Percentiles rank a stretch among this genome's conserved stretches.
Evolutionary conservation across 2,888 invertebrate genomes (phyloP).

Genomic region (Euplexia lucipara): DNA sequence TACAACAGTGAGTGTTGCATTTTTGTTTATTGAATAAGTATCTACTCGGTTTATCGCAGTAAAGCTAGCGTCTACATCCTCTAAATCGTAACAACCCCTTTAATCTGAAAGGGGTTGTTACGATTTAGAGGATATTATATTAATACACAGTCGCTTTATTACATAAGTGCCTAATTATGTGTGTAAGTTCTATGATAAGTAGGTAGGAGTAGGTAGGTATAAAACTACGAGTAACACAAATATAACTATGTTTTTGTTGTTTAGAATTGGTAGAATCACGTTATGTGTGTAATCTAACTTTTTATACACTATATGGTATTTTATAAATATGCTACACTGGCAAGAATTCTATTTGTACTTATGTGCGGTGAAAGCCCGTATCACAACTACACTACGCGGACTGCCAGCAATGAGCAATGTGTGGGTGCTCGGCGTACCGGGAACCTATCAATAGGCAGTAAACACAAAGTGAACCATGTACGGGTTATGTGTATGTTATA

Average conservation of each 20-base stretch:
- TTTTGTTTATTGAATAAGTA: slow-evolving; percentile 27
- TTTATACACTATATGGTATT: slow-evolving; percentile 48
- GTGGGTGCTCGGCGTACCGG: neutral
- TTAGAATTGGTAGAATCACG: slow-evolving; percentile 63
- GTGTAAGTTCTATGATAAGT: slow-evolving; percentile 32
- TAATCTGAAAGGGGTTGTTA: too few species aligned
- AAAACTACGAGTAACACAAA: slow-evolving; percentile 59
- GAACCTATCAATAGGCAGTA: neutral
- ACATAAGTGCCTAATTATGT: slow-evolving; percentile 1
- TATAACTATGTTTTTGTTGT: slow-evolving; percentile 45
- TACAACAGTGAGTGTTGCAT: slow-evolving; percentile 48
- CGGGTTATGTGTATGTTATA: neutral
- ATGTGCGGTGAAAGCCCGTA: slow-evolving; percentile 61
- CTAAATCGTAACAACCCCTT: too few species aligned
- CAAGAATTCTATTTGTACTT: slow-evolving; percentile 83
- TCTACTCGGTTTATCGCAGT: slow-evolving; percentile 31
- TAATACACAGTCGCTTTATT: slow-evolving; percentile 42
- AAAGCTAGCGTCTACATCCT: slow-evolving; percentile 24
- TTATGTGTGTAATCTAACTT: slow-evolving; percentile 44
- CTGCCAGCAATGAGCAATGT: neutral
- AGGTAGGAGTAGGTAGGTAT: slow-evolving; percentile 31
- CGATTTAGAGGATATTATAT: slow-evolving; percentile 23
- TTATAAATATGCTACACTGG: slow-evolving; percentile 71
- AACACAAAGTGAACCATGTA: neutral
- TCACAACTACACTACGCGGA: slow-evolving; percentile 30